Base-by-base conservation (phyloP, 2,113 vertebrate genomes). In the Antennarius striatus region DNA sequence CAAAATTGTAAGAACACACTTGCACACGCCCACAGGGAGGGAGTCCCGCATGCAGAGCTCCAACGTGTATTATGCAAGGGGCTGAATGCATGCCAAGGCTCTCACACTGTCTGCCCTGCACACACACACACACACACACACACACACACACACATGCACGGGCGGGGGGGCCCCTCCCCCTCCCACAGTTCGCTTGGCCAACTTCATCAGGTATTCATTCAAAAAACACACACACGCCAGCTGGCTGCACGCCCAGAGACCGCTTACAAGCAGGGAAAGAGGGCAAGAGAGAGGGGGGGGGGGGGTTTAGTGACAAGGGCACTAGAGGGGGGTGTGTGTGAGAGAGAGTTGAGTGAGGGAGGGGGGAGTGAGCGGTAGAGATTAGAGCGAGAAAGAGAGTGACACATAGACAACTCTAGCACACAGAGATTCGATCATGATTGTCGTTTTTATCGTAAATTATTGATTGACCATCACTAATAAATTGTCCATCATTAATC, bases 201-300 rank as follows among this genome's bases (percentile, higher is more conserved):
- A 93, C 89, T 93, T 93, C 91, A 96, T 95, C 95, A 96, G 94
- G 95, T 95, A 93, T 94, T 96, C 93, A 95, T 95, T 96, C 93
- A 95, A 92, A 92, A 94, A 93, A 90, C 88, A 89, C 79, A 86
- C 89, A 91, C 86, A 89, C 53, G 86, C 90, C 90, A 90, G 71
- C 86, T 92, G 92, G 94, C 93, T 81, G 83, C 71, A 65, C 64
- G 92, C 92, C 91, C 89, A 79, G 43, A 80, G 86, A 84, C 72
- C 75, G 90, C 73, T 87, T 68, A 82, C 68, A 71, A 88, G 68
- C 88, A 86, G 71, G 77, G 75, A 90, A 78, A 84, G 80, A 81
- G 81, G 77, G 69, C 30, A 17, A 59, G 57, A 75, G 68, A 73
- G 73, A 56, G 63, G 74, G 36, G 43, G 57, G 74, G 56, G 39